These are phyloP conservation scores for Lydus trimaculatus DNA, from an alignment of 2,888 invertebrate genomes.

Conservation along the genomic window DNA sequence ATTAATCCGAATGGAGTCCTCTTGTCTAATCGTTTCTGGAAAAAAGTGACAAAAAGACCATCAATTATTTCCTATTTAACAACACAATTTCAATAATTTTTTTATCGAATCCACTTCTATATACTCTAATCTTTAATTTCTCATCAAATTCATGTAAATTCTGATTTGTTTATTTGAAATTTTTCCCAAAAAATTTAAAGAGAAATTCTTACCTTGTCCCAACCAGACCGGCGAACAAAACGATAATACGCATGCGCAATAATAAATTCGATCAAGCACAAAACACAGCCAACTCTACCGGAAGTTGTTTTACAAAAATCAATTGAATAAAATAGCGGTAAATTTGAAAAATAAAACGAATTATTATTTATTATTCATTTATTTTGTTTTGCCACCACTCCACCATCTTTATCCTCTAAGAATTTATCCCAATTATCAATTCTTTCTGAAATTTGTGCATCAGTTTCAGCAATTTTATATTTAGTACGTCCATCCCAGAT, in stretches of 20 bases:
- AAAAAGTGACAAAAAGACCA: not conserved
- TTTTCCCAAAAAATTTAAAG: slow-evolving; percentile 26
- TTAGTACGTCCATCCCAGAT: slow-evolving; percentile 97
- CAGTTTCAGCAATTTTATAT: slow-evolving; percentile 84
- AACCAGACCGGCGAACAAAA: slow-evolving; percentile 70
- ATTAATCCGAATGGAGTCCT: slow-evolving; percentile 45
- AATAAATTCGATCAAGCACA: not conserved
- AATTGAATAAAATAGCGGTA: not conserved
- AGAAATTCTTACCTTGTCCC: slow-evolving; percentile 47
- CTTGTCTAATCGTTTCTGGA: slow-evolving; percentile 6
- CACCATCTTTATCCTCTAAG: slow-evolving; percentile 67
- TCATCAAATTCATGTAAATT: not conserved
- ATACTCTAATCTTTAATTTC: not conserved
- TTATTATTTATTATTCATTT: not conserved
- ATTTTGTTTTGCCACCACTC: not conserved
- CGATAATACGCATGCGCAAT: slow-evolving; percentile 61
- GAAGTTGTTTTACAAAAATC: not conserved
- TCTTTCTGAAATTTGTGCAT: slow-evolving; percentile 81
- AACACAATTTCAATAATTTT: not conserved
- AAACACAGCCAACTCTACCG: not conserved
- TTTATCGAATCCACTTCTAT: not conserved
- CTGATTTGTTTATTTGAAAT: not conserved
- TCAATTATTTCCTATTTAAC: not conserved
- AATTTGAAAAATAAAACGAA: not conserved
- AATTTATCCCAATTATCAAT: slow-evolving; percentile 88